A percentile compares a stretch with the other conserved stretches of the same genome.
These are phyloP conservation scores for Notarius quadriscutis DNA, from an alignment of 2,113 vertebrate species.

Conservation along the genomic window DNA sequence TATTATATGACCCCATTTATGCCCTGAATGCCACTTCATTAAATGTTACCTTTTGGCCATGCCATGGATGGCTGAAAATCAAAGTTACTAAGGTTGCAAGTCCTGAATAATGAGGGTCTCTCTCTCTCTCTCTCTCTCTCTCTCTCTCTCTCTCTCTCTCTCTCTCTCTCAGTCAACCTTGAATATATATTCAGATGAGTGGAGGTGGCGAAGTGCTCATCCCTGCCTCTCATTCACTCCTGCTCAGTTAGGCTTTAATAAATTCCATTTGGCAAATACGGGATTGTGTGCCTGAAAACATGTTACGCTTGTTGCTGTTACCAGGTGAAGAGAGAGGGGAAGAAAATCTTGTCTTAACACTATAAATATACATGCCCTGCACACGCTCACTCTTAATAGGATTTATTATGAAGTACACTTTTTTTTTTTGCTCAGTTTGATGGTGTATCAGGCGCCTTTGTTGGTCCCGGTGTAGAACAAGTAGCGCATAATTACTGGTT, in stretches of 20 bases:
- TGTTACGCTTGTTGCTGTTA: conserved; percentile 81
- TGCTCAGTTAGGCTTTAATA: conserved; percentile 82
- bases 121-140: conserved; percentile 23
- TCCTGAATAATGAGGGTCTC: conserved; percentile 92
- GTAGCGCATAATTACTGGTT: conserved; percentile 48
- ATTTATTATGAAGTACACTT: conserved; percentile 55
- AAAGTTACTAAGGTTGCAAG: conserved; percentile 94
- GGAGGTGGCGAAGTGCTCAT: conserved; percentile 86
- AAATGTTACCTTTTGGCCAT: conserved; percentile 98
- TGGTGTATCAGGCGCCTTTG: conserved; percentile 53
- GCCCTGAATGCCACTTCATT: conserved; percentile 95
- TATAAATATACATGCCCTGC: conserved; percentile 62
- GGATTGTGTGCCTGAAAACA: conserved; percentile 87
- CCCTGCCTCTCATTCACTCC: conserved; percentile 74
- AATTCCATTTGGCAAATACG: conserved; percentile 86
- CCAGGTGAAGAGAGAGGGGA: conserved; percentile 56
- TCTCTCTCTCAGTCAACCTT: conserved; percentile 77
- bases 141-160: background rate
- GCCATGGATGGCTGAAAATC: conserved; percentile 94
- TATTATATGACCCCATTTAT: conserved; percentile 94
- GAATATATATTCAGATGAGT: conserved; percentile 94
- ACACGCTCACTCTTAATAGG: conserved; percentile 47
- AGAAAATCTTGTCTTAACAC: conserved; percentile 73
- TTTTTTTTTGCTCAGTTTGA: conserved; percentile 49
- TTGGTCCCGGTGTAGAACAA: conserved; percentile 38